phyloP scores from a whole-genome alignment of 2,888 invertebrate species.

The Fragum sueziense region DNA sequence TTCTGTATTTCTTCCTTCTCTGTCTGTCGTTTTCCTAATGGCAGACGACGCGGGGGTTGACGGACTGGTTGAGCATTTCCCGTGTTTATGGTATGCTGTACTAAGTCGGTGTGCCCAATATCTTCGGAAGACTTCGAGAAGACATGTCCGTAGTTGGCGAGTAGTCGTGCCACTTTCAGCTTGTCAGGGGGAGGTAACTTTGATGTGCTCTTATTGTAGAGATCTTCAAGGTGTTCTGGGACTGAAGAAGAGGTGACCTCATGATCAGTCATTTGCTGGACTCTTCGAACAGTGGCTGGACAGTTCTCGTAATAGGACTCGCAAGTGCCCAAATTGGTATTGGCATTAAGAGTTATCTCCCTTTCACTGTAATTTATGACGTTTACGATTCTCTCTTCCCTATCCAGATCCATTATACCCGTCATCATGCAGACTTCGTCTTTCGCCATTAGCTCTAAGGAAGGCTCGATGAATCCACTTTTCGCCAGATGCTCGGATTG shows the following conservation, averaged over 20 bases:
- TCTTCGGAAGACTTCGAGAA: constrained; percentile 48
- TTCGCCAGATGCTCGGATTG: constrained; percentile 4
- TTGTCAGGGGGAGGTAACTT: not conserved
- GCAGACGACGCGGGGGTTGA: constrained; percentile 35
- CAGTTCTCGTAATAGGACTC: constrained; percentile 16
- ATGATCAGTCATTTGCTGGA: not conserved
- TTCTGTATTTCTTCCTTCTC: constrained; percentile 42
- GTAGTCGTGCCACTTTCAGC: not conserved
- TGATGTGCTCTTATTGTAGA: constrained; percentile 3
- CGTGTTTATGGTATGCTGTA: constrained; percentile 46
- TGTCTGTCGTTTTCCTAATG: constrained; percentile 32
- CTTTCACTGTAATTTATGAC: constrained; percentile 11
- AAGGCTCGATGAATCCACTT: constrained; percentile 14
- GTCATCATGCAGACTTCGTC: constrained; percentile 3
- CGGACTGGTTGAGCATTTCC: constrained; percentile 36
- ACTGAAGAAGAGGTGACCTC: not conserved
- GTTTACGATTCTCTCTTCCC: not conserved
- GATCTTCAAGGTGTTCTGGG: constrained; percentile 11
- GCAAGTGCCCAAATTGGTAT: constrained; percentile 17
- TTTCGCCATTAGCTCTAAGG: constrained; percentile 11
- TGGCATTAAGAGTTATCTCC: not conserved
- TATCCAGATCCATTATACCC: not conserved
- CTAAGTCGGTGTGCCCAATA: constrained; percentile 38
- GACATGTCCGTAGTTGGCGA: not conserved
- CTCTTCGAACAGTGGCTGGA: not conserved